These are phyloP conservation scores for Pipistrellus nathusii DNA, from an alignment of 2,797 vertebrate genomes.

Conservation along the genomic window DNA sequence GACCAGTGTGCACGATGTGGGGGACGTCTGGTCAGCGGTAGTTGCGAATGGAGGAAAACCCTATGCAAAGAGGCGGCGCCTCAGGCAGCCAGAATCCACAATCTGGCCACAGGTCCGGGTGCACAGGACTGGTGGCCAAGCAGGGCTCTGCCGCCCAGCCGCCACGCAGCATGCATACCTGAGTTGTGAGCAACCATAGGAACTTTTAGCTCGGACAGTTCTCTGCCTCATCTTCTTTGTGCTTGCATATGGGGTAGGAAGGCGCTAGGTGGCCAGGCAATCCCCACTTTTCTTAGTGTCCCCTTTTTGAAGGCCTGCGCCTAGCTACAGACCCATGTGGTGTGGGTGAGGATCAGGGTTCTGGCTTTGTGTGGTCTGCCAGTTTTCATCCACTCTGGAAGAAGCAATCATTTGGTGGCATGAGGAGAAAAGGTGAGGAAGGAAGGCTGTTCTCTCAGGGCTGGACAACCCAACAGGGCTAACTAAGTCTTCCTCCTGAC, in stretches of 20 bases:
- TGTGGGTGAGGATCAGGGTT: background rate
- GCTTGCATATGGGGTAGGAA: constrained; percentile 74
- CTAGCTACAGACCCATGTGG: constrained; percentile 47
- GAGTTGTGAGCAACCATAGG: constrained; percentile 89
- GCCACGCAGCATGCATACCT: constrained; percentile 88
- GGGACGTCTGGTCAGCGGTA: constrained; percentile 79
- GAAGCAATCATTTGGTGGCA: constrained; percentile 48
- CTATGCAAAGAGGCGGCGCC: constrained; percentile 53
- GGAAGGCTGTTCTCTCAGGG: constrained; percentile 54
- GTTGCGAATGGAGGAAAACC: constrained; percentile 76
- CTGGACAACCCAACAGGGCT: constrained; percentile 2
- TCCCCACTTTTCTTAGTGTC: constrained; percentile 35
- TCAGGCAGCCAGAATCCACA: constrained; percentile 68
- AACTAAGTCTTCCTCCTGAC: constrained; percentile 57
- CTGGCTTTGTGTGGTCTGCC: constrained; percentile 24
- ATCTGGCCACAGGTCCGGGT: constrained; percentile 45
- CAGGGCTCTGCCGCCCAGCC: constrained; percentile 80
- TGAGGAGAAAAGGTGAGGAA: constrained; percentile 44
- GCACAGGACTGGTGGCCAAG: constrained; percentile 30
- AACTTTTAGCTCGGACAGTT: constrained; percentile 73
- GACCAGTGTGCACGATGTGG: constrained; percentile 91
- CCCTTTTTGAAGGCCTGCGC: constrained; percentile 41
- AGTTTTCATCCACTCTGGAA: constrained; percentile 43
- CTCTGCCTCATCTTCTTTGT: constrained; percentile 79
- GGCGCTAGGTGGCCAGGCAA: constrained; percentile 20